Percentiles rank a stretch among this genome's conserved stretches.
phyloP scores from a whole-genome alignment of 2,113 vertebrate genomes.

The Silurus asotus region DNA sequence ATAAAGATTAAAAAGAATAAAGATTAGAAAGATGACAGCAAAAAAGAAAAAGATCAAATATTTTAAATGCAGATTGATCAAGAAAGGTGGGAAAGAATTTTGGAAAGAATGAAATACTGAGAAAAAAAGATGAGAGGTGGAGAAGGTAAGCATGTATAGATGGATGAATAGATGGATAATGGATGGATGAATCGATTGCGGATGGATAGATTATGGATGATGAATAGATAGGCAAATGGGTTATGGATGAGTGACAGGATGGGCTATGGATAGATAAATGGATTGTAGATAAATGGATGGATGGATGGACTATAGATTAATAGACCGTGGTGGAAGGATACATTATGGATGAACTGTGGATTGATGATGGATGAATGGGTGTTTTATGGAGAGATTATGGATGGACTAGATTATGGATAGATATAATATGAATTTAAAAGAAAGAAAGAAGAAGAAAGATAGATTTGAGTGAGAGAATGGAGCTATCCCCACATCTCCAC shows the following conservation, averaged over 20 bases:
- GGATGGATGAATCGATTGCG: neutral
- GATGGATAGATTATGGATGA: neutral
- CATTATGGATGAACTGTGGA: neutral
- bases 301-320: neutral
- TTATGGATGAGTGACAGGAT: neutral
- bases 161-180: neutral
- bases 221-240: neutral
- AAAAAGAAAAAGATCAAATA: neutral
- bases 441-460: no score
- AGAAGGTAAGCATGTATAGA: neutral
- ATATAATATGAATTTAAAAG: no score
- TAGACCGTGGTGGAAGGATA: neutral
- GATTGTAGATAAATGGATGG: neutral
- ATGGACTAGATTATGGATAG: neutral
- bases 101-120: neutral
- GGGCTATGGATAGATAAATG: neutral
- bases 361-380: neutral
- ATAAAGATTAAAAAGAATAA: neutral
- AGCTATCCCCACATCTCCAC: neutral
- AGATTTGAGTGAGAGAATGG: neutral
- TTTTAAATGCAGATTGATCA: neutral
- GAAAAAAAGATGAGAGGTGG: neutral
- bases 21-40: neutral
- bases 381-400: neutral
- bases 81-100: neutral